Percentiles rank a stretch among this genome's conserved stretches.
phyloP scores from a whole-genome alignment of 2,113 vertebrate species.

The Sturnus vulgaris region DNA sequence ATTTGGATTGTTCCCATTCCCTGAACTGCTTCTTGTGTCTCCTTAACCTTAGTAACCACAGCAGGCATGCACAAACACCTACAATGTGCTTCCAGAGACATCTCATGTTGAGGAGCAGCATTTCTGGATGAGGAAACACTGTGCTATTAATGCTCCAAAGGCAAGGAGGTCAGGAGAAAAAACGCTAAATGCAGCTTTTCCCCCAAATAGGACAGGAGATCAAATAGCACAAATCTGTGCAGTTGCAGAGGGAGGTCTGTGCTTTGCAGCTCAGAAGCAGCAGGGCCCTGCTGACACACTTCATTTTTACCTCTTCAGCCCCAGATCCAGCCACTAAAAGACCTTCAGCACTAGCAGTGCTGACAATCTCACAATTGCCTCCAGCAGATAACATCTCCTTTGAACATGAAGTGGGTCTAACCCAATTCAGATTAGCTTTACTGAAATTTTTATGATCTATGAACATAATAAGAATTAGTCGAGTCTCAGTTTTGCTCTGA shows the following conservation, averaged over 20 bases:
- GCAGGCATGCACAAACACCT: conserved; percentile 37
- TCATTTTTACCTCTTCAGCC: background rate
- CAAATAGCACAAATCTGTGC: background rate
- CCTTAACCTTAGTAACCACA: conserved; percentile 31
- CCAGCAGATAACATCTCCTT: background rate
- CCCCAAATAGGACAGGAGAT: background rate
- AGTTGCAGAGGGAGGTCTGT: background rate
- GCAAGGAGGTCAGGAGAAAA: background rate
- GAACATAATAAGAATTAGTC: background rate
- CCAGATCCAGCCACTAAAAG: background rate
- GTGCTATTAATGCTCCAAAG: background rate
- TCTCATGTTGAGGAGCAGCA: background rate
- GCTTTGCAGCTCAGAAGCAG: background rate
- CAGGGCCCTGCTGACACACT: background rate
- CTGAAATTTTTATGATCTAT: background rate
- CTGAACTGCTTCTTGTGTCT: background rate
- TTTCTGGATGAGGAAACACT: conserved; percentile 7
- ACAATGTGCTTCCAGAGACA: background rate
- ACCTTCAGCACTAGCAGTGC: background rate
- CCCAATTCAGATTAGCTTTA: background rate
- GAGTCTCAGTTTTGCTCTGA: background rate
- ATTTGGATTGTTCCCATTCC: background rate
- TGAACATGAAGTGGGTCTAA: background rate
- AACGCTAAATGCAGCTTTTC: background rate
- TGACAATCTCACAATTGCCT: background rate